Evolutionary conservation across 2,797 vertebrate genomes (phyloP).

Genomic region (Crotalus adamanteus): DNA sequence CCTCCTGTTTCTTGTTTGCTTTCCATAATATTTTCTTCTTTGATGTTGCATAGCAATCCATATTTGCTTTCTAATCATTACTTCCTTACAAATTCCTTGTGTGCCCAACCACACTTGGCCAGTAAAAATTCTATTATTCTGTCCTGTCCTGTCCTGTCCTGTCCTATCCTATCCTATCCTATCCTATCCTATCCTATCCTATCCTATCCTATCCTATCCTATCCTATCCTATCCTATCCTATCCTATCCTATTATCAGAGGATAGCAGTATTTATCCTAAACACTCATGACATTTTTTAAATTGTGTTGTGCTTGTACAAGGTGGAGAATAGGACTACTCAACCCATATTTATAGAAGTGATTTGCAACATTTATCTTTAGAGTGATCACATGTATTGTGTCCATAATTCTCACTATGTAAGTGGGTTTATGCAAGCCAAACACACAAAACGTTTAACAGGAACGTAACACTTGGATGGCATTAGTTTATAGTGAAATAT

Average conservation of each 20-base stretch:
- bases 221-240: too few species aligned
- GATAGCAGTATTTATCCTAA: background rate
- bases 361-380: background rate
- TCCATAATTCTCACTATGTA: background rate
- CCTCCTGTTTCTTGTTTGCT: constrained; percentile 25
- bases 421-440: background rate
- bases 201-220: too few species aligned
- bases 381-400: background rate
- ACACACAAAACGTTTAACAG: background rate
- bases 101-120: too few species aligned
- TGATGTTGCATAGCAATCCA: background rate
- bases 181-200: too few species aligned
- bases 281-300: background rate
- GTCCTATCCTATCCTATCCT: too few species aligned
- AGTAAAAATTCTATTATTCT: too few species aligned
- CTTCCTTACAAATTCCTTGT: too few species aligned
- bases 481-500: background rate
- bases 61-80: background rate
- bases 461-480: background rate
- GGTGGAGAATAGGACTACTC: background rate
- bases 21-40: constrained; percentile 11
- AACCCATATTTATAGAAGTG: background rate
- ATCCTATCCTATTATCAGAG: background rate
- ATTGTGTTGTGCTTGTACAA: background rate
- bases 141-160: too few species aligned